Evolutionary conservation across 1,140 invertebrate species (phyloP), one percentile per base, ranked within the genome.

Genomic region (Hormaphis cornu): DNA sequence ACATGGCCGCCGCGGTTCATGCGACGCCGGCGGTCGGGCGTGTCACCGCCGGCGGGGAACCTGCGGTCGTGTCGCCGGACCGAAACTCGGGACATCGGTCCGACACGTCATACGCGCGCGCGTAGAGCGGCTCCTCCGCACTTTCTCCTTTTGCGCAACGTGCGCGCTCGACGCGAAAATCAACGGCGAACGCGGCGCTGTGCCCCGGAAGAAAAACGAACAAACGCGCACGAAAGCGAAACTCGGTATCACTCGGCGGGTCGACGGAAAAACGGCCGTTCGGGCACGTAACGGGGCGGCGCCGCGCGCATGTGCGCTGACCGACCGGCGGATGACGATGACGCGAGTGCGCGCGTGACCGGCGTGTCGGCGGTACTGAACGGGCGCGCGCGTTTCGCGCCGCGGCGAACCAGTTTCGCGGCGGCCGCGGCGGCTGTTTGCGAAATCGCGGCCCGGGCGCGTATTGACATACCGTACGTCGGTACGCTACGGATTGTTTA

Each of bases 381-480:
- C 48, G 28, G 42, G 18, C 42, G 58, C 37, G 37, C 54, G 22
- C 20, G 58, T 44, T 14, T 18, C 14, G 16, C 10, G 18, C 59
- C 40, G 42, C 59, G 37, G 22, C 56, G 59, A 63, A 63, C 59
- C 59, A 63, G 59, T 63, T 63, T 63, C 59, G 33, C 42, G 26
- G 59, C n/a, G 30, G 30, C 52, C 16, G 24, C 58, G 46, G 46
- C 46, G 22, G 37, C 24, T 5, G 44, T 61, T 61, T 61, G 59
- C 59, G 59, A 63, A 63, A 63, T 28, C 40, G 42, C 40, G 44
- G 24, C 20, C 33, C 1, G 8, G 9, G 30, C 18, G 53, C n/a
- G 53, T n/a, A n/a, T n/a, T 37, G 35, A 14, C 35, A 37, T 37
- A 12, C 54, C 35, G 33, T 22, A 33, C 18, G 30, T 18, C 33